Evolutionary conservation across 2,888 invertebrate species (phyloP).

Genomic region (Allolobophora icterica): DNA sequence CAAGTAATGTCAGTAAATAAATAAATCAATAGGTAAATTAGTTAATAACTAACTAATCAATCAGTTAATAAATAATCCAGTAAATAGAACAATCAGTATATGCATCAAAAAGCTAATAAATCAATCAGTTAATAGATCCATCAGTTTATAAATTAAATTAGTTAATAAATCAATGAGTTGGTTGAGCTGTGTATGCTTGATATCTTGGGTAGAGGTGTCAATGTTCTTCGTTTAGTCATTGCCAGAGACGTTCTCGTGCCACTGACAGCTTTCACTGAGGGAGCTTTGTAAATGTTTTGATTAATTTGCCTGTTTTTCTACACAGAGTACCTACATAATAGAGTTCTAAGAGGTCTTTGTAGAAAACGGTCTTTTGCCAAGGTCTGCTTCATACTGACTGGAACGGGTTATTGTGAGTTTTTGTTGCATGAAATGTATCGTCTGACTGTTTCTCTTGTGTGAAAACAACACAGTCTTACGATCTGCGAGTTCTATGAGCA

Average conservation of each 20-base stretch:
- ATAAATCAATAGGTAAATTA: no score
- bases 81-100: no score
- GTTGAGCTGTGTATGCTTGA: neutral
- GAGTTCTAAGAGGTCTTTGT: neutral
- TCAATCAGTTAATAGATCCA: no score
- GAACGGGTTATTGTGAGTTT: neutral
- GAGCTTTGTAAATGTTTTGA: neutral
- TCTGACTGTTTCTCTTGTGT: neutral
- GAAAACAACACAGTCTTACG: slow-evolving; percentile 38
- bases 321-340: neutral
- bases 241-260: neutral
- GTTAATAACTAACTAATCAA: no score
- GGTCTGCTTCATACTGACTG: neutral
- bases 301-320: no score
- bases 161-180: no score
- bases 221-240: neutral
- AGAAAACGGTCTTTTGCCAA: neutral
- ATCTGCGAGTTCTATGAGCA: slow-evolving; percentile 49
- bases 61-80: no score
- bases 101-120: no score
- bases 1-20: no score
- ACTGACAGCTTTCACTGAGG: neutral
- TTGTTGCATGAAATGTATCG: neutral
- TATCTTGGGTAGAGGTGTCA: neutral
- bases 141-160: no score